These are phyloP conservation scores for Torymus texanus DNA, from an alignment of 2,888 invertebrate genomes.

Conservation along the genomic window DNA sequence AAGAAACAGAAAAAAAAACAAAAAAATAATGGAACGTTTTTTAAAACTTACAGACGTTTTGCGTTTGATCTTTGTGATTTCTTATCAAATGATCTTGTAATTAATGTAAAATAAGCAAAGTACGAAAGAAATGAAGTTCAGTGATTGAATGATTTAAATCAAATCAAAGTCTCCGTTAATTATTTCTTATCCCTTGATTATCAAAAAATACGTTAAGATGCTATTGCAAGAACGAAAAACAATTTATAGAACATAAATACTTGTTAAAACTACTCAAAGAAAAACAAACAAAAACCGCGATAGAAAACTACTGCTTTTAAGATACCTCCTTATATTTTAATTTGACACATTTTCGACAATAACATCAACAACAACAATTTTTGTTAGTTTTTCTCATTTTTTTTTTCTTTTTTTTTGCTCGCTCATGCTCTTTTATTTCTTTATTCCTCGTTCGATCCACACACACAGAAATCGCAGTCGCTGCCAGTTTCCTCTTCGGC, in stretches of 20 bases:
- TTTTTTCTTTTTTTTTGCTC: conserved; percentile 44
- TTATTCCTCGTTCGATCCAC: conserved; percentile 27
- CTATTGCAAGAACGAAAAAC: background rate
- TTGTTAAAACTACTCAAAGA: background rate
- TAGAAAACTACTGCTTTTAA: conserved; percentile 51
- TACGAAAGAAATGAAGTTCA: conserved; percentile 20
- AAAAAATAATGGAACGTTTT: conserved; percentile 29
- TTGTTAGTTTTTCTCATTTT: conserved; percentile 58
- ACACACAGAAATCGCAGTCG: conserved; percentile 30
- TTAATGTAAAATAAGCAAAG: conserved; percentile 55
- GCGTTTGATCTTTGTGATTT: conserved; percentile 45
- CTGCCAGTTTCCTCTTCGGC: conserved; percentile 10
- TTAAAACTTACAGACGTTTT: conserved; percentile 31
- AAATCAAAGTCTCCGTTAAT: conserved; percentile 10
- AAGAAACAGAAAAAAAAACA: conserved; percentile 31
- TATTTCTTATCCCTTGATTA: background rate
- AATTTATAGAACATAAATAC: conserved; percentile 4
- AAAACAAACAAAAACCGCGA: background rate
- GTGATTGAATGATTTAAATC: conserved; percentile 39
- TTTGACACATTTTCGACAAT: conserved; percentile 73
- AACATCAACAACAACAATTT: conserved; percentile 70
- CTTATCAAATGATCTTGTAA: conserved; percentile 53
- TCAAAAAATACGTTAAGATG: conserved; percentile 4
- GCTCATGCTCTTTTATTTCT: conserved; percentile 37
- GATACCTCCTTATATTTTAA: conserved; percentile 71